A percentile compares a stretch with the other conserved stretches of the same genome.
Conservation (phyloP, 2,113 vertebrate genomes). For the Ellobius talpinus region DNA sequence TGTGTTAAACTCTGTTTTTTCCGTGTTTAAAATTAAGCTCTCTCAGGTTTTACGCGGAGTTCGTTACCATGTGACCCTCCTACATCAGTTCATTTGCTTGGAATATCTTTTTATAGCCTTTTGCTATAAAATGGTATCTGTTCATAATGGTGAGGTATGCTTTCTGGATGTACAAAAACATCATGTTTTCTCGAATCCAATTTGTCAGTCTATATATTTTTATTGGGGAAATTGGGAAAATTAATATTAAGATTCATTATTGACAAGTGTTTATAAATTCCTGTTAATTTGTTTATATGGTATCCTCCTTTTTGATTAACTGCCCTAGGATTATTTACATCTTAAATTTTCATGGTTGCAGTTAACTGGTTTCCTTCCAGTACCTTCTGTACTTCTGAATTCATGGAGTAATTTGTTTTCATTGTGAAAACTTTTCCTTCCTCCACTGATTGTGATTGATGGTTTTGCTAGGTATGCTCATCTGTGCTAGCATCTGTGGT, state of each 20-base stretch:
- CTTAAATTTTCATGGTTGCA: not conserved
- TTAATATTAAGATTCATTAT: not conserved
- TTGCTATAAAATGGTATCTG: not conserved
- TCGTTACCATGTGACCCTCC: too few species aligned
- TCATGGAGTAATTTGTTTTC: not conserved
- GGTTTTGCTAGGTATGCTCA: not conserved
- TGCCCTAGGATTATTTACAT: not conserved
- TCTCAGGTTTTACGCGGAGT: too few species aligned
- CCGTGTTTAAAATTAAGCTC: too few species aligned
- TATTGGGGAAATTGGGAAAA: not conserved
- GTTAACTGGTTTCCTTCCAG: not conserved
- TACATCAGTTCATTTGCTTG: not conserved
- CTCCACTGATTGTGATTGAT: not conserved
- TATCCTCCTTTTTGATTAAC: not conserved
- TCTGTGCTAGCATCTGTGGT: not conserved
- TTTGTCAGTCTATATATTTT: not conserved
- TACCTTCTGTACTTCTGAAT: not conserved
- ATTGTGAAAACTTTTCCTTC: not conserved
- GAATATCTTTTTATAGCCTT: not conserved
- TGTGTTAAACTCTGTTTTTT: too few species aligned
- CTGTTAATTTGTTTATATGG: not conserved
- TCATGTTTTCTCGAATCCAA: not conserved
- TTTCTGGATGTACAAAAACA: not conserved
- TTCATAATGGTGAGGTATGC: not conserved
- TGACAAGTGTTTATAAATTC: not conserved